Evolutionary conservation across 2,797 vertebrate genomes (phyloP), one percentile per base, ranked within the genome.

Genomic region (Gobio occitaniae): DNA sequence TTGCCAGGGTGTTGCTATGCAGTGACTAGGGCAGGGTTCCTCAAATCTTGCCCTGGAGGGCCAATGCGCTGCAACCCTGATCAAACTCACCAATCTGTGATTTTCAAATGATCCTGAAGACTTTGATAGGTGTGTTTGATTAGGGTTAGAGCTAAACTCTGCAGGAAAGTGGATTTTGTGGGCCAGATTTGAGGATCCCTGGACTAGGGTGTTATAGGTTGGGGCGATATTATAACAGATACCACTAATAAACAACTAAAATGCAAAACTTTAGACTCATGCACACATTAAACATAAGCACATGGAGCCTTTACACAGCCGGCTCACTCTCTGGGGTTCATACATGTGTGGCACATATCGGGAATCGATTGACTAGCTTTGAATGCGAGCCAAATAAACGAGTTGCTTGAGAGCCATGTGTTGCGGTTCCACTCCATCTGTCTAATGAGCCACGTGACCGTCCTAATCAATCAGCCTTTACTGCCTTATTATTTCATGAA

Each of bases 381-480:
- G 91, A 83, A 88, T 86, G 84, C 80, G 88, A 89, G 74, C 89
- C 66, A 68, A 52, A 80, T 86, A 83, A 90, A 90, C n/a, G 54
- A 90, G 89, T 89, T 84, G 86, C 88, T 90, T 78, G 89, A 90
- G 89, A 88, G 76, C 86, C 82, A 83, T 84, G 90, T 72, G 41
- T 86, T 69, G 76, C 44, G 21, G 82, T 78, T 83, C 36, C 72
- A 78, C 88, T 90, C 87, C 80, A 86, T 90, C 90, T 86, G 76
- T 77, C 88, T 94, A 93, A 94, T 90, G 86, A 94, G 84, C 87
- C 88, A 89, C 81, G 85, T 63, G 88, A 86, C 91, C 88, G 79
- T 87, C 92, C 93, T 94, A 94, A 95, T 95, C 93, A 95, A 95
- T 95, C 93, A 92, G 90, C 92, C 95, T 95, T 95, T 92, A 95